These are phyloP conservation scores for Tor tambroides DNA, from an alignment of 2,113 vertebrate genomes.

Conservation along the genomic window DNA sequence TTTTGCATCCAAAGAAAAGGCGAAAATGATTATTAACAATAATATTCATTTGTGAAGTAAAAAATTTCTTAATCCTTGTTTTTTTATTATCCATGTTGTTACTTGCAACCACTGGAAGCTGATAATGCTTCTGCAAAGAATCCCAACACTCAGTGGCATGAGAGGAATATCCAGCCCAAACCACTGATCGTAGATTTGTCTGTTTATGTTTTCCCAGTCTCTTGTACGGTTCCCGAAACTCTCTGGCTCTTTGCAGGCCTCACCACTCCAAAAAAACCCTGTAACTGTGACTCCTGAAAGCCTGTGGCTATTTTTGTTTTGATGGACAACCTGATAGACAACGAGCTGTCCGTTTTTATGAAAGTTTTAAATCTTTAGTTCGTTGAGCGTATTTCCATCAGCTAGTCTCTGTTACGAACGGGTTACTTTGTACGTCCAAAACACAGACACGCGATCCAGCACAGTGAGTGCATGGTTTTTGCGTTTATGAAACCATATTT, in stretches of 20 bases:
- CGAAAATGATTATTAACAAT: neutral
- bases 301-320: conserved; percentile 77
- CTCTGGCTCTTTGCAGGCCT: conserved; percentile 82
- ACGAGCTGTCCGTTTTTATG: conserved; percentile 20
- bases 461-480: conserved; percentile 56
- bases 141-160: conserved; percentile 9
- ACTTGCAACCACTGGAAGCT: neutral
- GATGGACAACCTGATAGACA: conserved; percentile 38
- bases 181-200: conserved; percentile 36
- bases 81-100: neutral
- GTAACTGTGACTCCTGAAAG: conserved; percentile 79
- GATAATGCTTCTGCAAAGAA: conserved; percentile 28
- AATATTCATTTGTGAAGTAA: neutral
- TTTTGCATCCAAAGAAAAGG: neutral
- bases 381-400: neutral
- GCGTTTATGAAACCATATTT: conserved; percentile 60
- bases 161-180: conserved; percentile 14
- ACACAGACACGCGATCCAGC: conserved; percentile 20
- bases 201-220: conserved; percentile 52
- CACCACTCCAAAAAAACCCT: conserved; percentile 76
- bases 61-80: neutral
- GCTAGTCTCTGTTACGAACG: neutral
- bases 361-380: neutral
- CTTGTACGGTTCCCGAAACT: conserved; percentile 78
- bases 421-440: neutral